phyloP scores from a whole-genome alignment of 2,113 vertebrate species.

The Rattus rattus region DNA sequence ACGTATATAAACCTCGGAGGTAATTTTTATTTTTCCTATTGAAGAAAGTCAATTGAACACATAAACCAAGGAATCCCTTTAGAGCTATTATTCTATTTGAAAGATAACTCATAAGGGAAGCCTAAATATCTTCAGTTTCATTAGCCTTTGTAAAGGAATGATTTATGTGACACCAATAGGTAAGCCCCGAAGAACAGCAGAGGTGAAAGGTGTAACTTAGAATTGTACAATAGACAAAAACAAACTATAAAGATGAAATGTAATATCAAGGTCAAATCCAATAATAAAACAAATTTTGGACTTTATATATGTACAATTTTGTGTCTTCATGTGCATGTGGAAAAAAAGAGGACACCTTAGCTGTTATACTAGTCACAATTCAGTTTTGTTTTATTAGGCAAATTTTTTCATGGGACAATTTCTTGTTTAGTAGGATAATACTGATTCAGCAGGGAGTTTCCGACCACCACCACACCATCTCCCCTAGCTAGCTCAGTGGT shows the following conservation, averaged over 20 bases:
- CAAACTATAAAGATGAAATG: not conserved
- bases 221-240: not conserved
- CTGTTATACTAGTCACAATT: not conserved
- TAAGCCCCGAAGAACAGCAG: not conserved
- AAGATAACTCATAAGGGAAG: not conserved
- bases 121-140: not conserved
- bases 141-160: not conserved
- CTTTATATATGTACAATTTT: not conserved
- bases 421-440: not conserved
- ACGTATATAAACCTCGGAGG: not conserved
- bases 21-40: not conserved
- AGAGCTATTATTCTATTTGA: not conserved
- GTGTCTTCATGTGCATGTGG: not conserved
- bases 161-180: not conserved
- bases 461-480: too few relatives aligned
- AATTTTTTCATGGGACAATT: not conserved
- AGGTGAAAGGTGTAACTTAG: not conserved
- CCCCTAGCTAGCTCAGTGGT: too few relatives aligned
- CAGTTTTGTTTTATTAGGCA: not conserved
- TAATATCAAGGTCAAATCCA: not conserved
- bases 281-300: not conserved
- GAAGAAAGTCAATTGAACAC: too few relatives aligned
- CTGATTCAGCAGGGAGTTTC: not conserved
- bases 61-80: not conserved
- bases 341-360: not conserved